These are phyloP conservation scores for Tragulus kanchil DNA, from an alignment of 2,113 vertebrate genomes.

Conservation along the genomic window DNA sequence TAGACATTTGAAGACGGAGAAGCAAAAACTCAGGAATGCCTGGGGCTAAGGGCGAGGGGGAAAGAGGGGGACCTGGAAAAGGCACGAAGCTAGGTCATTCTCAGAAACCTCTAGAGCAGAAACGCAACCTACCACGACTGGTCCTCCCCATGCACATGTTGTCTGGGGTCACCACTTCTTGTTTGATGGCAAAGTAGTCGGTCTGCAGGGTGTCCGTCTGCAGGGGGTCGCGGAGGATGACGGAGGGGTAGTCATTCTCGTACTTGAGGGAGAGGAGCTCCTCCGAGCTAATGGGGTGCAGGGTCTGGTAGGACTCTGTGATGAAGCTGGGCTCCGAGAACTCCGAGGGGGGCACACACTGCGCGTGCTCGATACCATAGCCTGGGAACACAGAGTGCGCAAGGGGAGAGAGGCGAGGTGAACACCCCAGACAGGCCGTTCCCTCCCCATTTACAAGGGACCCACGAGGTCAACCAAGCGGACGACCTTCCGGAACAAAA, in stretches of 20 bases:
- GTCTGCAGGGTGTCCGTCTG: slow-evolving; percentile 92
- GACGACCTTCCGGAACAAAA: background rate
- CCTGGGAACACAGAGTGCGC: slow-evolving; percentile 85
- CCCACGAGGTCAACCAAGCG: background rate
- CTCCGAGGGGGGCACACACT: slow-evolving; percentile 98
- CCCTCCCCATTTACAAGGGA: background rate
- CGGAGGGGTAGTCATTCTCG: slow-evolving; percentile 95
- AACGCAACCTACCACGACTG: slow-evolving; percentile 92
- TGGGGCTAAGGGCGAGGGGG: background rate
- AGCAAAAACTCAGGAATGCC: background rate
- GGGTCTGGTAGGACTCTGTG: slow-evolving; percentile 99
- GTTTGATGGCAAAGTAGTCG: slow-evolving; percentile 97
- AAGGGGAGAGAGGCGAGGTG: background rate
- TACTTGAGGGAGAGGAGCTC: slow-evolving; percentile 98
- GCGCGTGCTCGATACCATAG: slow-evolving; percentile 98
- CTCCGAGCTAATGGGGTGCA: slow-evolving; percentile 99
- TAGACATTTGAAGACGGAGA: background rate
- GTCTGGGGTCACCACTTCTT: slow-evolving; percentile 97
- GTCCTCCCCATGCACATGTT: slow-evolving; percentile 99
- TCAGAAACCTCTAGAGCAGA: slow-evolving; percentile 21
- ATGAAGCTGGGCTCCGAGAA: slow-evolving; percentile 99
- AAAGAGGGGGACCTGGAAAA: background rate
- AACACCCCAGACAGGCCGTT: background rate
- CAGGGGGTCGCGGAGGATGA: slow-evolving; percentile 95
- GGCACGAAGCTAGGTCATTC: background rate